phyloP scores from a whole-genome alignment of 1,140 invertebrate species.

The Venturia canescens region DNA sequence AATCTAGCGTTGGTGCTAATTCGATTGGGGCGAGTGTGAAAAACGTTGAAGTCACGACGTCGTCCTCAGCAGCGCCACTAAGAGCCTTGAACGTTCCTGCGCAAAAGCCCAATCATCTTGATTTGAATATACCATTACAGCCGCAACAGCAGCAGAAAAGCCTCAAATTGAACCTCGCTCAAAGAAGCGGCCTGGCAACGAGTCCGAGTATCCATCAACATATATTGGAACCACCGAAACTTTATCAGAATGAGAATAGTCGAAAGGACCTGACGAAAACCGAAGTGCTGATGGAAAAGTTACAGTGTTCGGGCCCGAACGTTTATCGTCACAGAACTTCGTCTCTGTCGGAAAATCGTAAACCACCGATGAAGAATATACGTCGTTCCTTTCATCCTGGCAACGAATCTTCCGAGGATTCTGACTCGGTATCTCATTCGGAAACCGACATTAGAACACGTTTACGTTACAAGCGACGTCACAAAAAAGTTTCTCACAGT shows the following conservation, averaged over 20 bases:
- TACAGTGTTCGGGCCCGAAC: slow-evolving; percentile 51
- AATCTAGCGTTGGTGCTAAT: slow-evolving; percentile 48
- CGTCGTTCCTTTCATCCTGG: slow-evolving; percentile 71
- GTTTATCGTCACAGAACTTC: slow-evolving; percentile 71
- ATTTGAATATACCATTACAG: slow-evolving; percentile 63
- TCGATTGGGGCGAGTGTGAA: slow-evolving; percentile 53
- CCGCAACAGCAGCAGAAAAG: slow-evolving; percentile 51
- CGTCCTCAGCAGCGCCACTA: slow-evolving; percentile 38
- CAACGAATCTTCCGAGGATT: slow-evolving; percentile 74
- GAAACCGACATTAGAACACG: slow-evolving; percentile 73
- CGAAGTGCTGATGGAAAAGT: slow-evolving; percentile 58
- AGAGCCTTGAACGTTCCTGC: slow-evolving; percentile 58
- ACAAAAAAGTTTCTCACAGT: slow-evolving; percentile 67
- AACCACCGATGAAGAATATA: slow-evolving; percentile 65
- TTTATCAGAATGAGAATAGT: slow-evolving; percentile 69
- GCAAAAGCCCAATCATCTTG: slow-evolving; percentile 66
- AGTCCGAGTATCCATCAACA: slow-evolving; percentile 66
- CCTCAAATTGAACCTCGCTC: slow-evolving; percentile 53
- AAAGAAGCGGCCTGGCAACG: slow-evolving; percentile 48
- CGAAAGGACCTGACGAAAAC: slow-evolving; percentile 57
- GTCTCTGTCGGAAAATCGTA: slow-evolving; percentile 70
- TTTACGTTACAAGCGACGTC: slow-evolving; percentile 65
- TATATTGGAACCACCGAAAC: slow-evolving; percentile 71
- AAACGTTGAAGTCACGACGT: slow-evolving; percentile 55
- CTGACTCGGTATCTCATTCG: slow-evolving; percentile 73